Conservation (phyloP, 2,888 invertebrate species). For the Sinohyriopsis cumingii region DNA sequence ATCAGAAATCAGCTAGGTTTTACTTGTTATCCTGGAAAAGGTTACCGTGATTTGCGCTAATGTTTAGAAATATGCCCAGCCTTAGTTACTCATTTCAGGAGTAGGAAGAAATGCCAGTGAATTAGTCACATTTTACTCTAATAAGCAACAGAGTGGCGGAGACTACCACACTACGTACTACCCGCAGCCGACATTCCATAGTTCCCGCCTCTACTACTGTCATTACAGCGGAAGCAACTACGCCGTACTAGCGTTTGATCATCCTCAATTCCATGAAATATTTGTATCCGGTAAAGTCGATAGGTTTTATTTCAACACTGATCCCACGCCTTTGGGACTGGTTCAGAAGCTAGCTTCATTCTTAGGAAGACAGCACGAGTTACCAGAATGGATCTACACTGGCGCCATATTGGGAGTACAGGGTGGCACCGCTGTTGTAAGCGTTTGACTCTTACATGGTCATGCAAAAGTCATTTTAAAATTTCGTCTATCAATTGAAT, state of each 20-base stretch:
- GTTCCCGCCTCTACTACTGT: constrained; percentile 52
- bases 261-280: constrained; percentile 51
- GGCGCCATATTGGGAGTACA: constrained; percentile 62
- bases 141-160: constrained; percentile 41
- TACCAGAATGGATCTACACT: constrained; percentile 57
- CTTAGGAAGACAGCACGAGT: constrained; percentile 49
- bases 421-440: constrained; percentile 56
- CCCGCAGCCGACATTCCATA: constrained; percentile 62
- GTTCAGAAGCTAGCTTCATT: constrained; percentile 29
- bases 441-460: not conserved
- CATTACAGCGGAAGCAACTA: constrained; percentile 55
- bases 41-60: too few species aligned
- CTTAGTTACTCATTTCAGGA: constrained; percentile 36
- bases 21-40: too few species aligned
- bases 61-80: too few species aligned
- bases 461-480: too few species aligned
- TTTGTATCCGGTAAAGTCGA: constrained; percentile 34
- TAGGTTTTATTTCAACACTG: constrained; percentile 38
- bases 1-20: too few species aligned
- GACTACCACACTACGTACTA: constrained; percentile 64
- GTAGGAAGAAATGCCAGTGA: constrained; percentile 63
- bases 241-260: constrained; percentile 53
- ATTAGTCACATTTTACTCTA: constrained; percentile 55
- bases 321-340: constrained; percentile 22
- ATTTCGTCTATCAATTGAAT: not conserved